A percentile compares a stretch with the other conserved stretches of the same genome.
Conservation (phyloP, 2,113 vertebrate genomes). For the Scomber japonicus region DNA sequence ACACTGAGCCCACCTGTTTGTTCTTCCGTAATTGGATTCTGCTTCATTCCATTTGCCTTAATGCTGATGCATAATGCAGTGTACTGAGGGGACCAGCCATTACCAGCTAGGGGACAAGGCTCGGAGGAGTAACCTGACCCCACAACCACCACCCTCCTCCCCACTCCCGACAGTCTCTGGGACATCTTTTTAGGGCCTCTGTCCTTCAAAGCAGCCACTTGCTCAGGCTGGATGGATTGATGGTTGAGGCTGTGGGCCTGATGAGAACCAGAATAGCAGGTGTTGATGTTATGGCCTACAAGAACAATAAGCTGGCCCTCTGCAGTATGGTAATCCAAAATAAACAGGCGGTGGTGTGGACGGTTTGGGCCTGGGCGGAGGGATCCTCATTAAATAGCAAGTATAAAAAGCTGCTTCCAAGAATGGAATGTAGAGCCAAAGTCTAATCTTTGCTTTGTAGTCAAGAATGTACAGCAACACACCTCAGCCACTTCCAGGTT, state of each 20-base stretch:
- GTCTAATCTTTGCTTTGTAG: conserved; percentile 52
- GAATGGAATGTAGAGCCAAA: conserved; percentile 51
- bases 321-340: conserved; percentile 93
- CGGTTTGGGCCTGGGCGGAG: conserved; percentile 81
- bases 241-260: conserved; percentile 58
- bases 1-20: conserved; percentile 83
- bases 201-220: conserved; percentile 75
- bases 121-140: conserved; percentile 75
- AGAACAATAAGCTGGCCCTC: conserved; percentile 87
- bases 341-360: conserved; percentile 85
- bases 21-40: conserved; percentile 84
- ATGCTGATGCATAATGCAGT: conserved; percentile 83
- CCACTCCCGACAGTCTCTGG: conserved; percentile 41
- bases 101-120: conserved; percentile 72
- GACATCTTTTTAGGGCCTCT: conserved; percentile 65
- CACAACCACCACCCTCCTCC: neutral
- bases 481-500: conserved; percentile 10
- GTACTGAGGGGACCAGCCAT: conserved; percentile 72
- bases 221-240: conserved; percentile 70
- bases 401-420: conserved; percentile 39
- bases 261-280: conserved; percentile 79
- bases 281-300: conserved; percentile 73
- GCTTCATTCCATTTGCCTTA: conserved; percentile 84
- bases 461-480: conserved; percentile 48
- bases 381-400: conserved; percentile 70